Evolutionary conservation across 2,888 invertebrate species (phyloP), one percentile per base, ranked within the genome.

Genomic region (Polyommatus iphigenia): DNA sequence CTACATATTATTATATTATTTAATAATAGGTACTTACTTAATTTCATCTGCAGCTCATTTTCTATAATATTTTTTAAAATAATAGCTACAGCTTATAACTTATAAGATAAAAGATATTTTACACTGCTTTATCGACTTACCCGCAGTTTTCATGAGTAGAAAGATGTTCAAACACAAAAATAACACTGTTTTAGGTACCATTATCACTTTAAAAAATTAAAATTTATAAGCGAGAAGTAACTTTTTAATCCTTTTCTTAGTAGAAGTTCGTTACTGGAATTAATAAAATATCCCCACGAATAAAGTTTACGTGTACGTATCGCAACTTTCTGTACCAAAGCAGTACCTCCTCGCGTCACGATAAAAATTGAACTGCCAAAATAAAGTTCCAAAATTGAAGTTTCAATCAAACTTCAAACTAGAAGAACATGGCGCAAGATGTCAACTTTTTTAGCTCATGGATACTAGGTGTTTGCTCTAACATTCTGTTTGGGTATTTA

Each of bases 181-280:
- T 78, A 81, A 80, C 79, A 86, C 78, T 81, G 85, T 82, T 85
- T 86, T 89, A 83, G 81, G 86, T 90, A 91, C 90, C 79, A 72
- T 81, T 76, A 76, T 77, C 75, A 76, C 62, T 77, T 73, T 62
- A 2, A 71, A 29, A 32, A 76, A 3, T 59, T 71, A 57, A 18
- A 79, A 24, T 8, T 62, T 10, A 3, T 32, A 32, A 32, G 18
- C 67, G 6, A 2, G 0, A 29, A 32, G 67, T 67, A 67, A 67
- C 29, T 29, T 67, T 29, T 67, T 15, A 15, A 15, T 15, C 3
- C 29, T 10, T 67, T 29, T 67, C 1, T 18, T 18, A 32, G 10
- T 62, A 24, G 10, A 7, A 24, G 10, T 62, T 62, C 6, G 29
- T 67, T 67, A 32, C 15, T 29, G 1, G 0, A 15, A 18, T 32